Percentiles rank a stretch among this genome's conserved stretches.
Conservation (phyloP, 1,140 invertebrate genomes). For the Pemphigus obesinymphae region DNA sequence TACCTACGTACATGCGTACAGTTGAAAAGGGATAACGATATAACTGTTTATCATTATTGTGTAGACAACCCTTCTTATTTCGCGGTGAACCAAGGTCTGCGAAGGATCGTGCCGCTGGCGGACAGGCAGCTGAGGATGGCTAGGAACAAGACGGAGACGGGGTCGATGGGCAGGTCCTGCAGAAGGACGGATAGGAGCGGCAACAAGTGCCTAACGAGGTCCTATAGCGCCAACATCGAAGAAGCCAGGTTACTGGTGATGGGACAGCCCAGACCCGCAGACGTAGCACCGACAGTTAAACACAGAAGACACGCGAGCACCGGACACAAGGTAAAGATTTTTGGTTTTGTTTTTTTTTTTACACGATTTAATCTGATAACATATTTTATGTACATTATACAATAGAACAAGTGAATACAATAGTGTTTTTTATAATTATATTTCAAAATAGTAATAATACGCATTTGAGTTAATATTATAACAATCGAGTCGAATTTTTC, state of each 20-base stretch:
- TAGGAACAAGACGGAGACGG: constrained; percentile 25
- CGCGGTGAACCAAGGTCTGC: constrained; percentile 16
- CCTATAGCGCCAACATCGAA: constrained; percentile 30
- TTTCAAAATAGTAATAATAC: too few species aligned
- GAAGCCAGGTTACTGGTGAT: constrained; percentile 29
- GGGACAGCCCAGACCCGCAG: constrained; percentile 22
- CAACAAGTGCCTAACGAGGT: constrained; percentile 28
- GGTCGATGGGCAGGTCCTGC: constrained; percentile 27
- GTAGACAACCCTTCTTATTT: constrained; percentile 37
- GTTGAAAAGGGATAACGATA: background rate
- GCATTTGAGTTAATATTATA: too few species aligned
- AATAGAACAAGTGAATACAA: too few species aligned
- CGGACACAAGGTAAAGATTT: constrained; percentile 13
- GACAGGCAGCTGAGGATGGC: constrained; percentile 28
- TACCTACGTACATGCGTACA: background rate
- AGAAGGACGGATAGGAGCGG: constrained; percentile 9
- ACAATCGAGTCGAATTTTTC: too few species aligned
- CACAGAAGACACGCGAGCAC: constrained; percentile 31
- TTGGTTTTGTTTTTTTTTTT: too few species aligned
- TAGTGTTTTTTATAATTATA: background rate
- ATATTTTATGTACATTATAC: background rate
- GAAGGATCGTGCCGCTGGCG: background rate
- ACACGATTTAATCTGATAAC: background rate
- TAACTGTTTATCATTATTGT: background rate
- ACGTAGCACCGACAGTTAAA: constrained; percentile 29